phyloP scores from a whole-genome alignment of 2,888 invertebrate genomes.

The Ligdia adustata region DNA sequence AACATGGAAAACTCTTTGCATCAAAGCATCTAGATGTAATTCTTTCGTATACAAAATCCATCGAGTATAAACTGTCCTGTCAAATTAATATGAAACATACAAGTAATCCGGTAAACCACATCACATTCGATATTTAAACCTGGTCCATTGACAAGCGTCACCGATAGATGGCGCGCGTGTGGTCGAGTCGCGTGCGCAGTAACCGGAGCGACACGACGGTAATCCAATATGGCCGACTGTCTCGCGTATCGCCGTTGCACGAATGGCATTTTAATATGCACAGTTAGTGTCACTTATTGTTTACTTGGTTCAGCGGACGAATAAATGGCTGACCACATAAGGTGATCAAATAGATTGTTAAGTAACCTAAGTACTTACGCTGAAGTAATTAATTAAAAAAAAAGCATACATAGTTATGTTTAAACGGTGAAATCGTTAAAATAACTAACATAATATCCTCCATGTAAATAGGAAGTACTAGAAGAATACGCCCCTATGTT shows the following conservation, averaged over 20 bases:
- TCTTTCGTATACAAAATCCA: too few species aligned
- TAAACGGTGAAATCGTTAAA: too few species aligned
- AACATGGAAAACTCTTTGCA: too few species aligned
- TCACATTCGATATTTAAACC: slow-evolving; percentile 59
- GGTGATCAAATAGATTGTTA: slow-evolving; percentile 53
- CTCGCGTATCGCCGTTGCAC: slow-evolving; percentile 74
- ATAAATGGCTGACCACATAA: too few species aligned
- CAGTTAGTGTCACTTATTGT: slow-evolving; percentile 79
- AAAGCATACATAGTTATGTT: too few species aligned
- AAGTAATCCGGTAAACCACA: slow-evolving; percentile 55
- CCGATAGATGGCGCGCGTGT: slow-evolving; percentile 78
- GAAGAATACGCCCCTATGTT: too few species aligned
- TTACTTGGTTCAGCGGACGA: slow-evolving; percentile 70
- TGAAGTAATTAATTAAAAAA: too few species aligned
- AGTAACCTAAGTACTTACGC: too few species aligned
- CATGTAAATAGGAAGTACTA: too few species aligned
- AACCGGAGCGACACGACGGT: slow-evolving; percentile 82
- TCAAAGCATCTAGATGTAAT: too few species aligned
- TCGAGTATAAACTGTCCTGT: too few species aligned
- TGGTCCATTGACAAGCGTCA: slow-evolving; percentile 22
- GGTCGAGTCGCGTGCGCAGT: slow-evolving; percentile 82
- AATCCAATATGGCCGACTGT: slow-evolving; percentile 80
- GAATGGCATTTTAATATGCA: slow-evolving; percentile 81
- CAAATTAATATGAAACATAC: slow-evolving; percentile 43
- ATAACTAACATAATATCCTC: too few species aligned